These are phyloP conservation scores for Pachydiplax longipennis DNA, from an alignment of 2,888 invertebrate species.

Conservation along the genomic window DNA sequence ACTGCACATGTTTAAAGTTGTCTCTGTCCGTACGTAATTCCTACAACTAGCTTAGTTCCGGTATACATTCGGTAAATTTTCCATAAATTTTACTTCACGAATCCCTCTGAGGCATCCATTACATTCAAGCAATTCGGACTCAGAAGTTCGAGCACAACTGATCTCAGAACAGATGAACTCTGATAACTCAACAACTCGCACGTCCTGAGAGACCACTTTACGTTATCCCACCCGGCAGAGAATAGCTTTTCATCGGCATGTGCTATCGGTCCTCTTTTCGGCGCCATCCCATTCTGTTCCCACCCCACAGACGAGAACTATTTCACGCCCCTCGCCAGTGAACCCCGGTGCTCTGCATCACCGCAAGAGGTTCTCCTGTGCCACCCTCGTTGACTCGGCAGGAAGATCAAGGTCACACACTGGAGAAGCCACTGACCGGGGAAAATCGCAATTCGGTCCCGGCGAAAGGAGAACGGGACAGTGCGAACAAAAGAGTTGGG, in stretches of 20 bases:
- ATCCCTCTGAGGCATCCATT: no score
- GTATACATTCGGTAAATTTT: no score
- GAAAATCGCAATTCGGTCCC: slow-evolving; percentile 37
- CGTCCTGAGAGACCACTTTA: no score
- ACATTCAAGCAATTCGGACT: no score
- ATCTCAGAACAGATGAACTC: no score
- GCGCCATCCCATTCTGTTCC: not conserved
- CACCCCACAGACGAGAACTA: not conserved
- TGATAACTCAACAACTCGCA: no score
- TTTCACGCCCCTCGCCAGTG: not conserved
- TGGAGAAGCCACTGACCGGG: slow-evolving; percentile 22
- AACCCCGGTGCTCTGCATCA: not conserved
- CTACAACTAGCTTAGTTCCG: no score
- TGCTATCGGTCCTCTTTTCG: not conserved
- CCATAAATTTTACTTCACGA: no score
- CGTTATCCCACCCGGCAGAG: no score
- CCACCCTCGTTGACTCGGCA: slow-evolving; percentile 21
- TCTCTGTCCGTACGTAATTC: no score
- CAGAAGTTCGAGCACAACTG: no score
- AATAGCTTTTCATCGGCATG: not conserved
- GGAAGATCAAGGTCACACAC: slow-evolving; percentile 28
- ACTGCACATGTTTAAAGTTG: no score
- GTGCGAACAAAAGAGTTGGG: not conserved
- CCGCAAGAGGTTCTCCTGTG: not conserved
- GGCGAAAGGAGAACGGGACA: not conserved